Percentiles rank a stretch among this genome's conserved stretches.
phyloP scores from a whole-genome alignment of 2,113 vertebrate species.

The Microtus ochrogaster region DNA sequence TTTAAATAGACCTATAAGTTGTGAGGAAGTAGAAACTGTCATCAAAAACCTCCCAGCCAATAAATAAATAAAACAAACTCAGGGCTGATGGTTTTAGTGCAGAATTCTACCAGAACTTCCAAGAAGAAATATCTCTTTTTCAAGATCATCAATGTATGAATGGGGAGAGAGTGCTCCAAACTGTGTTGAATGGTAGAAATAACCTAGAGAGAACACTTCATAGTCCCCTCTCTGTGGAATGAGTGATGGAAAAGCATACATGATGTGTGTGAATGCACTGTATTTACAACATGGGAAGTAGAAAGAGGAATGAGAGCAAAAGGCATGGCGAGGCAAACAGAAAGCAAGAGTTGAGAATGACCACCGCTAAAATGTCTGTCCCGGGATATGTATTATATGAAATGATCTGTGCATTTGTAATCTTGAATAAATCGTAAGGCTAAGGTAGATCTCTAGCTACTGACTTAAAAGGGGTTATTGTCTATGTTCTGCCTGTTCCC shows the following conservation, averaged over 20 bases:
- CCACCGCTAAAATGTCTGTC: not conserved
- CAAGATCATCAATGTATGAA: not conserved
- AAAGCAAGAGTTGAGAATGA: not conserved
- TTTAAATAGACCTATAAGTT: no score
- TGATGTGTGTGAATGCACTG: not conserved
- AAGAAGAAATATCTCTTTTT: not conserved
- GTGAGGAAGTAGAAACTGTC: no score
- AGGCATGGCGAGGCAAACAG: not conserved
- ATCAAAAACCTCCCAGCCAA: no score
- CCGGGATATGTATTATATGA: not conserved
- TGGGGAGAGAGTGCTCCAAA: not conserved
- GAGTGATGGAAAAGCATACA: not conserved
- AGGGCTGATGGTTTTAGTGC: no score
- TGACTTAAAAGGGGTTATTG: not conserved
- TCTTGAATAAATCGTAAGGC: not conserved
- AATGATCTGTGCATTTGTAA: not conserved
- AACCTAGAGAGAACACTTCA: not conserved
- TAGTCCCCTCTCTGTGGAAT: not conserved
- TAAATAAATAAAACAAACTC: no score
- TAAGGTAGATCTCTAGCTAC: not conserved
- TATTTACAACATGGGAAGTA: not conserved
- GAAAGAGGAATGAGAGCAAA: not conserved
- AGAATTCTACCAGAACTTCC: no score
- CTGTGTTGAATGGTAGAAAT: not conserved
- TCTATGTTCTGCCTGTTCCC: not conserved